Conservation (phyloP, 2,888 invertebrate genomes). For the Xanthostigma xanthostigma region DNA sequence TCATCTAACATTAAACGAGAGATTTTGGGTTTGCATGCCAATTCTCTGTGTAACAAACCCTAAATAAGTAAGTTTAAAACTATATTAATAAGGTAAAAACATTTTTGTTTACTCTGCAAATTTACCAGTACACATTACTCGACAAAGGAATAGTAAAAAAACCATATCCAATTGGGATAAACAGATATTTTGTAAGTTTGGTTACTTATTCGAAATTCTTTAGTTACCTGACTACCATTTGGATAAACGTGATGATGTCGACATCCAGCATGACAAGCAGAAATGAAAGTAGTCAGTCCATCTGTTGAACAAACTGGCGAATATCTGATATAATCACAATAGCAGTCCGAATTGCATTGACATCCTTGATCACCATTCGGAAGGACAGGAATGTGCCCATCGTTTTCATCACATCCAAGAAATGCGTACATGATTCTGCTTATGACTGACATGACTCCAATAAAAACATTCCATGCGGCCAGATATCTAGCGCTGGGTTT, state of each 20-base stretch:
- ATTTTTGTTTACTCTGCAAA: too few relatives aligned
- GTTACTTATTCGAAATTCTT: too few relatives aligned
- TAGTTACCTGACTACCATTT: constrained; percentile 30
- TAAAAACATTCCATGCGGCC: constrained; percentile 44
- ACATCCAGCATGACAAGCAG: constrained; percentile 70
- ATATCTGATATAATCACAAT: constrained; percentile 55
- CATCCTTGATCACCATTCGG: constrained; percentile 24
- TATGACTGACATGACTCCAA: constrained; percentile 36
- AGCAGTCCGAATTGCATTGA: constrained; percentile 46
- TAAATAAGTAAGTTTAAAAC: too few relatives aligned
- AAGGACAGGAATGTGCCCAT: constrained; percentile 31
- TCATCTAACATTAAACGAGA: too few relatives aligned
- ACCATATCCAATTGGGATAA: too few relatives aligned
- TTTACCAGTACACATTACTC: too few relatives aligned
- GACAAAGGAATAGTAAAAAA: too few relatives aligned
- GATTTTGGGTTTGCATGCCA: too few relatives aligned
- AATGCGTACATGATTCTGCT: constrained; percentile 38
- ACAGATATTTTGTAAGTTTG: too few relatives aligned
- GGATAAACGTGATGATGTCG: constrained; percentile 25
- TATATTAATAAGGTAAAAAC: too few relatives aligned
- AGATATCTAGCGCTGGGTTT: constrained; percentile 40
- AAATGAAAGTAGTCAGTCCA: constrained; percentile 49
- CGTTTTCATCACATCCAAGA: constrained; percentile 42
- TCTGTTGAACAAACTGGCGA: constrained; percentile 56
- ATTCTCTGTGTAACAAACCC: too few relatives aligned